A percentile compares a stretch with the other conserved stretches of the same genome.
phyloP scores from a whole-genome alignment of 2,113 vertebrate species.

The Microcebus lehilahytsara region DNA sequence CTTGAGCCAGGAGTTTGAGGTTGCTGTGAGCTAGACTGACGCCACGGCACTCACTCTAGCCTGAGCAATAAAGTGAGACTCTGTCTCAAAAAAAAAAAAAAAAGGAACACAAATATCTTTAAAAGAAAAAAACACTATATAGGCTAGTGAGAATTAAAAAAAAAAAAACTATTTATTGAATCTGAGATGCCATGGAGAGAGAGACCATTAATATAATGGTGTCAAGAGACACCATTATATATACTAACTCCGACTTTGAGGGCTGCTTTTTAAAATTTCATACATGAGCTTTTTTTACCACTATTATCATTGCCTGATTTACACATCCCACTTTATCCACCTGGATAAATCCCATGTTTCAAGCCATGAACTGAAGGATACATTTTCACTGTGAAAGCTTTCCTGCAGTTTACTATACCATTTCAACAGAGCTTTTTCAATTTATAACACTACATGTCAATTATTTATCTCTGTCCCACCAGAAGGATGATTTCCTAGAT shows the following conservation, averaged over 20 bases:
- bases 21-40: no score
- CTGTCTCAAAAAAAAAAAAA: no score
- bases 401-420: background rate
- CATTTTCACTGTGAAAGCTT: background rate
- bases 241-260: no score
- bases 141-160: background rate
- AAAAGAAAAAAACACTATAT: background rate
- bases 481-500: background rate
- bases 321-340: background rate
- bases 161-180: background rate
- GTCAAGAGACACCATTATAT: constrained; percentile 12
- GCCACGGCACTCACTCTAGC: no score
- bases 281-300: background rate
- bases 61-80: no score
- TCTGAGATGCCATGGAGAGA: background rate
- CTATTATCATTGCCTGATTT: background rate
- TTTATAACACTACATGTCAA: background rate
- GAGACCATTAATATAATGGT: no score
- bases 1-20: no score
- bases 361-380: no score
- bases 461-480: background rate
- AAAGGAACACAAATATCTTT: background rate
- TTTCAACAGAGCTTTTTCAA: background rate
- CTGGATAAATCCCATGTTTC: background rate
- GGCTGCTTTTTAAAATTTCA: background rate